Evolutionary conservation across 2,888 invertebrate genomes (phyloP), one percentile per base, ranked within the genome.

Genomic region (Tenthredo notha): DNA sequence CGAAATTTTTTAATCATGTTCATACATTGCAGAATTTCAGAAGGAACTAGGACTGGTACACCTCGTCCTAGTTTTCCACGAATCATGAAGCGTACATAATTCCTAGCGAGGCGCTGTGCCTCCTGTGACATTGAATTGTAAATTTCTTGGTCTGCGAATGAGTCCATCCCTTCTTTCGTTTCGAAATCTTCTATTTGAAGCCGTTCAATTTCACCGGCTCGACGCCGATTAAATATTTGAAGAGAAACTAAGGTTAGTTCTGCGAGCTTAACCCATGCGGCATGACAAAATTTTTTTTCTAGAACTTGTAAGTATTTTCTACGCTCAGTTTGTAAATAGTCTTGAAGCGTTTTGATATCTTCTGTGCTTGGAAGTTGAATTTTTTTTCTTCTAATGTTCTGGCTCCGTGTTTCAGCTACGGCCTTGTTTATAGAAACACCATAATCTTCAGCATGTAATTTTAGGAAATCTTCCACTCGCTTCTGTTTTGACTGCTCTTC

Each of bases 191-290:
- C 21, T 2, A 61, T 67, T 0, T 85, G 75, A 4, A 88, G n/a
- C 10, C 88, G 54, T 84, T 89, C 88, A 1, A 88, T 86, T 84
- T 89, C 89, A 1, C 89, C 89, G 0, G 89, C 80, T 10, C 89
- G 80, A 4, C 89, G 87, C 37, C 88, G 88, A 85, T 89, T 89
- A 72, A 89, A 89, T 7, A 89, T 21, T 75, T 88, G 88, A 5
- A 89, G 72, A 0, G 86, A 85, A 2, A 87, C 61, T 2, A 89
- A 77, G 1, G 87, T 86, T 15, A 37, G 61, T 82, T 90, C 86
- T 70, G 87, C 86, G 1, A 89, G 78, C 15, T 84, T 40, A n/a
- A 25, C 40, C 89, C 89, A 89, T 1, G 29, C 18, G 2, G 77
- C 29, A 18, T 58, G 75, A 0, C 85, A 72, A 67, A 75, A 88